Evolutionary conservation across 1,140 invertebrate genomes (phyloP).

Genomic region (Apis cerana): DNA sequence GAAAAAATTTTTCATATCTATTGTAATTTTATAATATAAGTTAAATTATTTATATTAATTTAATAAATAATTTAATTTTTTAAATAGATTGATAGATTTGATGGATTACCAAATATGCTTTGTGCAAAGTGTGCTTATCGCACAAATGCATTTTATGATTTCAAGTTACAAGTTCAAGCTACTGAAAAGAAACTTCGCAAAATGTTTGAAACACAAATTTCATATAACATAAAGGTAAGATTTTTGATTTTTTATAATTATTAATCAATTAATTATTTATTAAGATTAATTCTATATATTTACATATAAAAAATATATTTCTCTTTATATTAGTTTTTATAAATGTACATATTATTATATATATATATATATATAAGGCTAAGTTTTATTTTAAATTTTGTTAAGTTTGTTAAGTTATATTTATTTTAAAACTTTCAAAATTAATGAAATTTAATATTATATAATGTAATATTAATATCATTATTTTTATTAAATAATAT

Average conservation of each 20-base stretch:
- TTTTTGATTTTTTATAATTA: neutral
- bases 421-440: neutral
- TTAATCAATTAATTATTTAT: neutral
- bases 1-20: neutral
- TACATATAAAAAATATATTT: neutral
- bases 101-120: conserved; percentile 75
- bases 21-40: no score
- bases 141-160: conserved; percentile 74
- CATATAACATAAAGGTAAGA: conserved; percentile 46
- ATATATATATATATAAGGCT: no score
- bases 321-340: neutral
- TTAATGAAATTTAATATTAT: no score
- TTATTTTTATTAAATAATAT: no score
- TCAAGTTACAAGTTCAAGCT: conserved; percentile 74
- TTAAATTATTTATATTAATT: neutral
- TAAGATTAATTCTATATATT: neutral
- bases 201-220: conserved; percentile 66
- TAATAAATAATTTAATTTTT: neutral
- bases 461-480: no score
- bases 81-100: conserved; percentile 72
- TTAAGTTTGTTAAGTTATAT: neutral
- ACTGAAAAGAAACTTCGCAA: conserved; percentile 73
- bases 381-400: neutral
- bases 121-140: conserved; percentile 77
- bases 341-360: neutral